Evolutionary conservation across 1,140 invertebrate species (phyloP).

Genomic region (Leptinotarsa texana): DNA sequence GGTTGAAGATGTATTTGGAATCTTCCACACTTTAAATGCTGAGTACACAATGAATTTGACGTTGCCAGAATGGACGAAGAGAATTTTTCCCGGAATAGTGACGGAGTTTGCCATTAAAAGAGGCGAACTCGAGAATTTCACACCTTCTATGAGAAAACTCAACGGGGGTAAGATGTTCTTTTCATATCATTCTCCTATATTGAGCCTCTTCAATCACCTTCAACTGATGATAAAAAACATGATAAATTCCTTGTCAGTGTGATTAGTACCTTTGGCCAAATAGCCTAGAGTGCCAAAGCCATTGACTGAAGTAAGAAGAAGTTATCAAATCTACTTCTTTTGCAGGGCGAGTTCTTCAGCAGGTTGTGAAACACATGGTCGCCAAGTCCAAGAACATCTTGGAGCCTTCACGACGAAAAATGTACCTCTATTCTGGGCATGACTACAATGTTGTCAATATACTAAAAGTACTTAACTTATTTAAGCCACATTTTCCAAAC

Average conservation of each 20-base stretch:
- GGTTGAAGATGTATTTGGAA: constrained; percentile 39
- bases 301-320: no score
- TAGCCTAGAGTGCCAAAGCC: no score
- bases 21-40: constrained; percentile 48
- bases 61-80: constrained; percentile 47
- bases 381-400: constrained; percentile 23
- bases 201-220: no score
- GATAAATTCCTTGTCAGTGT: no score
- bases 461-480: constrained; percentile 63
- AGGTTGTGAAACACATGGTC: constrained; percentile 43
- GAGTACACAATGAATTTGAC: constrained; percentile 48
- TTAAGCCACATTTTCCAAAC: constrained; percentile 56
- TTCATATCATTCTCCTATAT: no score
- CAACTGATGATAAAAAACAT: no score
- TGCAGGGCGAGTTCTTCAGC: constrained; percentile 43
- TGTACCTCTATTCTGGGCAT: constrained; percentile 65
- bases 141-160: constrained; percentile 41
- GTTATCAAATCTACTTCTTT: neutral
- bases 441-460: constrained; percentile 72
- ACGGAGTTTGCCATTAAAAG: constrained; percentile 41
- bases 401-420: constrained; percentile 35
- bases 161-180: constrained; percentile 44
- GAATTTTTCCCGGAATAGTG: constrained; percentile 44
- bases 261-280: no score
- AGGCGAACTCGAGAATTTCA: constrained; percentile 48